Conservation (phyloP, 2,113 vertebrate species). For the Hypocryptadius cinnamomeus region DNA sequence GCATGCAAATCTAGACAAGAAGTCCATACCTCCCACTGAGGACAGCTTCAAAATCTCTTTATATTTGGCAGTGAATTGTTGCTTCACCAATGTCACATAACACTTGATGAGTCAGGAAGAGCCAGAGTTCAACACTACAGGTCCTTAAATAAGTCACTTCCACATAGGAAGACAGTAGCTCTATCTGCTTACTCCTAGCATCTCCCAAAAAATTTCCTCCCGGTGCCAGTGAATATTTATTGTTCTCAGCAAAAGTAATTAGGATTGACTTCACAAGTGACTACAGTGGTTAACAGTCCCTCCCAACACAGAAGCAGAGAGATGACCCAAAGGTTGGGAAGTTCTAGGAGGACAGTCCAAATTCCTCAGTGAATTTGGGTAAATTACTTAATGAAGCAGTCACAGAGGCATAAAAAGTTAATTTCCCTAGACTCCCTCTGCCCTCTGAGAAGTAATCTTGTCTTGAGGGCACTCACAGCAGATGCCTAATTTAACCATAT, state of each 20-base stretch:
- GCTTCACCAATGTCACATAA: neutral
- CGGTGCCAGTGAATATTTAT: neutral
- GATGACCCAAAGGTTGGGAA: neutral
- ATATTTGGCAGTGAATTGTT: neutral
- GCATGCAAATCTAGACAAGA: neutral
- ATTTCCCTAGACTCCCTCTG: neutral
- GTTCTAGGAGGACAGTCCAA: neutral
- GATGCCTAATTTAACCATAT: neutral
- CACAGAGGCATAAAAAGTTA: neutral
- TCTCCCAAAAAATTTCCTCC: neutral
- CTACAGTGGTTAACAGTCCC: neutral
- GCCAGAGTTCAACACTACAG: neutral
- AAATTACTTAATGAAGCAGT: constrained; percentile 28
- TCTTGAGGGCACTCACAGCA: constrained; percentile 5
- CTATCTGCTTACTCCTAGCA: neutral
- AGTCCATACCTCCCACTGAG: neutral
- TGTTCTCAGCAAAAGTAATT: neutral
- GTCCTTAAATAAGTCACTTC: neutral
- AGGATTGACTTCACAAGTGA: neutral
- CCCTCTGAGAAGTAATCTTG: constrained; percentile 22
- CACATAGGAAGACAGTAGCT: neutral
- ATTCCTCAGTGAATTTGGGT: neutral
- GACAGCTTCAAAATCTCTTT: neutral
- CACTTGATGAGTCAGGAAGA: neutral
- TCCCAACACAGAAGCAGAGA: neutral